A percentile compares a stretch with the other conserved stretches of the same genome.
phyloP scores from a whole-genome alignment of 92 coral and sea anemone species.

The Isaurus tuberculatus region DNA sequence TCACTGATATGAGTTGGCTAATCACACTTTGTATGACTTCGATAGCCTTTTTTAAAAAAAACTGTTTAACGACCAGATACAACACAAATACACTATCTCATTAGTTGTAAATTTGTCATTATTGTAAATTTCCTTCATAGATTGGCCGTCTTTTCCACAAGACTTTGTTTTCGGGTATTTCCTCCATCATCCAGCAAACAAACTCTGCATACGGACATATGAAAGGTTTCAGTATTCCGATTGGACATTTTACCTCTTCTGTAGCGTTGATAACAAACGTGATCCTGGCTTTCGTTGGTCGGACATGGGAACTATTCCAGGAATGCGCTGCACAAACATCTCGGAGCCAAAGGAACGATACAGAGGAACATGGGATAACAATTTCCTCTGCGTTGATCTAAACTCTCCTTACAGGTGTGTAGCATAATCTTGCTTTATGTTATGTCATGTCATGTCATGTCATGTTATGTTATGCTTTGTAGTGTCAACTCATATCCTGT shows the following conservation, averaged over 20 bases:
- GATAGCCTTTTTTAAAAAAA: no score
- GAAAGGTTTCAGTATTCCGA: constrained; percentile 71
- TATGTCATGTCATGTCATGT: no score
- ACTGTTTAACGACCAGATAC: no score
- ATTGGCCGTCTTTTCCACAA: constrained; percentile 88
- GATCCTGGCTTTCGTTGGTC: constrained; percentile 85
- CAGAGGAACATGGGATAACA: constrained; percentile 76
- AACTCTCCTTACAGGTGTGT: constrained; percentile 84
- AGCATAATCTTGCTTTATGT: not conserved
- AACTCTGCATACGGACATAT: constrained; percentile 75
- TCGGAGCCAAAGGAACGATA: constrained; percentile 70
- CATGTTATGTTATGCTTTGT: no score
- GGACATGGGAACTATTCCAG: constrained; percentile 58
- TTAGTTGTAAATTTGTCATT: not conserved
- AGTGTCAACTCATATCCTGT: no score
- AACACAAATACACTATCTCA: no score
- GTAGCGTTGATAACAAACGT: constrained; percentile 83
- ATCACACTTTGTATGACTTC: no score
- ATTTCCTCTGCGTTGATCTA: constrained; percentile 77
- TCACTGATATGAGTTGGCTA: no score
- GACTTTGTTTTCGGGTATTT: constrained; percentile 79
- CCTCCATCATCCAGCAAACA: constrained; percentile 58
- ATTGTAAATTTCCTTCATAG: constrained; percentile 46
- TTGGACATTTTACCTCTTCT: constrained; percentile 78
- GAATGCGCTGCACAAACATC: constrained; percentile 77